Conservation (phyloP, 2,113 vertebrate genomes). For the Dolichotis patagonum region DNA sequence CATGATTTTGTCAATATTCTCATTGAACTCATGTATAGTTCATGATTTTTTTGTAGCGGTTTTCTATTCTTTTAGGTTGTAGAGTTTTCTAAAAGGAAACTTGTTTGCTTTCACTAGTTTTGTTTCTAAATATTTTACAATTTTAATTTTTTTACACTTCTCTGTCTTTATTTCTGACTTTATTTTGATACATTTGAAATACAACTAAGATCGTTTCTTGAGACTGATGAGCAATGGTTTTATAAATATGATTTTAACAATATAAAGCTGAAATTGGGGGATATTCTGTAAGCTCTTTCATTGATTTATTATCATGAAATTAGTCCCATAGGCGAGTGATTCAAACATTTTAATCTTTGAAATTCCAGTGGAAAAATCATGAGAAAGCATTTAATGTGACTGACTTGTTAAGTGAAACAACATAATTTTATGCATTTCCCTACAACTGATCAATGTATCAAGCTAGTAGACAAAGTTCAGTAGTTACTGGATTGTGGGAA, state of each 20-base stretch:
- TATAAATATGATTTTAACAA: constrained; percentile 4
- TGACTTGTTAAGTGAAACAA: background rate
- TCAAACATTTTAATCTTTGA: background rate
- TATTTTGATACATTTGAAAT: constrained; percentile 8
- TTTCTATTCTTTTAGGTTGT: background rate
- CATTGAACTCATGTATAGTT: background rate
- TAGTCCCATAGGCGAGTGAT: background rate
- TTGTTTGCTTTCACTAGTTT: background rate
- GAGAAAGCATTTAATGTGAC: background rate
- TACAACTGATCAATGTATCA: background rate
- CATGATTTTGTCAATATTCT: background rate
- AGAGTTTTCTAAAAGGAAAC: background rate
- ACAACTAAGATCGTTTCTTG: background rate
- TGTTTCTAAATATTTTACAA: background rate
- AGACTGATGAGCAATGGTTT: background rate
- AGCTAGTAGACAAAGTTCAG: background rate
- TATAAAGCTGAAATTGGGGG: background rate
- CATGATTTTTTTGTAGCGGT: background rate
- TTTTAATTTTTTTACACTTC: background rate
- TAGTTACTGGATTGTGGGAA: background rate
- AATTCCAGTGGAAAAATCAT: background rate
- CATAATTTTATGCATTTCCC: background rate
- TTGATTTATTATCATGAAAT: background rate
- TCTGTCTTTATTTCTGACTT: background rate
- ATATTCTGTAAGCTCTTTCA: background rate